Evolutionary conservation across 1,140 invertebrate genomes (phyloP).

Genomic region (Danaus plexippus): DNA sequence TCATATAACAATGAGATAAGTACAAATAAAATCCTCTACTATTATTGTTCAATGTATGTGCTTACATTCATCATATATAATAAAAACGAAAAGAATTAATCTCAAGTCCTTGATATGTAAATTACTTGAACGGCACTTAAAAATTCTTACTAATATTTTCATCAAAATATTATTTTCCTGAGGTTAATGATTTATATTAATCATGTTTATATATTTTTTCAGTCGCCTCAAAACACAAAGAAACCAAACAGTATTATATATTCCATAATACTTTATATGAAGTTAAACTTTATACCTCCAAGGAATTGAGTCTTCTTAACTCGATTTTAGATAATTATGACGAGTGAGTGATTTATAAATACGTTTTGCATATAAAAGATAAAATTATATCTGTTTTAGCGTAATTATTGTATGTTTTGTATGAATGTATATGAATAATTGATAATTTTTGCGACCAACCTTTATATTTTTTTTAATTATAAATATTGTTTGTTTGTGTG

Average conservation of each 20-base stretch:
- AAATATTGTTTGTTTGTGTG: too few relatives aligned
- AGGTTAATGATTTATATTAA: background rate
- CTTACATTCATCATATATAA: too few relatives aligned
- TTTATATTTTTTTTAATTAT: too few relatives aligned
- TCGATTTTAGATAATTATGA: slow-evolving; percentile 95
- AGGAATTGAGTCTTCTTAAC: slow-evolving; percentile 92
- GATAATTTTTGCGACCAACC: background rate
- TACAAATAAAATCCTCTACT: too few relatives aligned
- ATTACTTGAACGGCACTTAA: too few relatives aligned
- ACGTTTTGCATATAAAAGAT: slow-evolving; percentile 6
- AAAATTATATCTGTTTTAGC: slow-evolving; percentile 6
- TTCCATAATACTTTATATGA: slow-evolving; percentile 97
- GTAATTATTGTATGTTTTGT: background rate
- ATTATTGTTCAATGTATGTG: too few relatives aligned
- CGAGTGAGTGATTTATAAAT: slow-evolving; percentile 77
- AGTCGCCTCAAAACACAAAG: slow-evolving; percentile 95
- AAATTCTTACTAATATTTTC: too few relatives aligned
- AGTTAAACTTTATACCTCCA: slow-evolving; percentile 91
- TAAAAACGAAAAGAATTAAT: too few relatives aligned
- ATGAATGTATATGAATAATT: slow-evolving; percentile 9
- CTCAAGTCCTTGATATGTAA: too few relatives aligned
- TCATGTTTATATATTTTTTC: slow-evolving; percentile 48
- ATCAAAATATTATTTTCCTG: too few relatives aligned
- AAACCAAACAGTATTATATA: slow-evolving; percentile 98
- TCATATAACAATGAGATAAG: too few relatives aligned